Evolutionary conservation across 1,140 invertebrate species (phyloP), one percentile per base, ranked within the genome.

Genomic region (Tetragonula clypearis): DNA sequence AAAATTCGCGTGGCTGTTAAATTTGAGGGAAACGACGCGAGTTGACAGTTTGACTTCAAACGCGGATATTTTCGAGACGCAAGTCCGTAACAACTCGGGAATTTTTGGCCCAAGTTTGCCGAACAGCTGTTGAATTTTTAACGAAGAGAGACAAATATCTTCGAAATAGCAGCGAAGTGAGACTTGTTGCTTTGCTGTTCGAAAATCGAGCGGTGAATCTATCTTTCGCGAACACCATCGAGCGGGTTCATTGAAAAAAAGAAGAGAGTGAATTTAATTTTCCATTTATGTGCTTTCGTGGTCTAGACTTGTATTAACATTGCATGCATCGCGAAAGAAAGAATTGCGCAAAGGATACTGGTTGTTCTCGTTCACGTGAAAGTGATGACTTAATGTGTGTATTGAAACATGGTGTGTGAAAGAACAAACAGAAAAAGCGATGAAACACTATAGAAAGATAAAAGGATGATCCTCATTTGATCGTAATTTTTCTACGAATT

Each of bases 261-360:
- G 35, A 41, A 9, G 19, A 41, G 23, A 69, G 35, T 15, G 12
- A 23, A 71, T 41, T 14, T 11, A 41, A 68, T 17, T 41, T 23
- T 4, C 21, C 2, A 21, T n/a, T 49, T 49, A 68, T 21, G 49
- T 11, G 19, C 14, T 17, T 23, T 49, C 69, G 17, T 9, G 41
- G 14, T 49, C 41, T 71, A 12, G 69, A 41, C 49, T 17, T 41
- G 21, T 2, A 21, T 49, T 72, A 72, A 72, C n/a, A 35, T 35
- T 35, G 49, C 35, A 35, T 69, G 68, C 2, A 71, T 71, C 69
- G 69, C 69, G 69, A 72, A 72, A 72, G 69, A 49, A 49, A 72
- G 69, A 49, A 72, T 72, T 49, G 49, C 41, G 69, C 41, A 72
- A 72, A 72, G 2, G 21, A 41, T n/a, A 30, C 69, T 8, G 65